Evolutionary conservation across 2,797 vertebrate species (phyloP).

Genomic region (Danio jaintianensis): DNA sequence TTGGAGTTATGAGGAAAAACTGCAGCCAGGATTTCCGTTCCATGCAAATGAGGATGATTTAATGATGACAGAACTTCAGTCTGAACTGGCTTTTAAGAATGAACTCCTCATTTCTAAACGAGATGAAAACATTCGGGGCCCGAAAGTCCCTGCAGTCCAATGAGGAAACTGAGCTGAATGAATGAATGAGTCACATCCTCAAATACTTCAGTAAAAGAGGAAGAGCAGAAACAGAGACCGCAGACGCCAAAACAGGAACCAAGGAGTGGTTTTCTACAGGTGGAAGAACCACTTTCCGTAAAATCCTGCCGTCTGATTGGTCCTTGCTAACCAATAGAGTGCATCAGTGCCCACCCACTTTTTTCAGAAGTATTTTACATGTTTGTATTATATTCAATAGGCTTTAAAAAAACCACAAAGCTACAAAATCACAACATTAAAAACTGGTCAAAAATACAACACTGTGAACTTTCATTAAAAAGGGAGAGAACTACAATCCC

Average conservation of each 20-base stretch:
- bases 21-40: neutral
- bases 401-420: too few species aligned
- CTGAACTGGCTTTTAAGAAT: neutral
- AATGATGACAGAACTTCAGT: neutral
- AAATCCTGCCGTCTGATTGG: too few species aligned
- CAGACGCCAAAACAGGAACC: slow-evolving; percentile 8
- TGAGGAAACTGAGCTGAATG: slow-evolving; percentile 2
- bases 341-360: too few species aligned
- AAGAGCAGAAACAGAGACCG: slow-evolving; percentile 1
- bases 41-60: neutral
- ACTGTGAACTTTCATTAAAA: too few species aligned
- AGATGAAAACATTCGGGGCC: neutral
- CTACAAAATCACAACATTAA: too few species aligned
- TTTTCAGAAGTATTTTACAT: too few species aligned
- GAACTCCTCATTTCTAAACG: neutral
- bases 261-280: slow-evolving; percentile 34
- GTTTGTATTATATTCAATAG: too few species aligned
- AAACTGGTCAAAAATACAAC: too few species aligned
- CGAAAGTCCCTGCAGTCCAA: slow-evolving; percentile 38
- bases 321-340: too few species aligned
- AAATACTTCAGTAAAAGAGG: slow-evolving; percentile 1
- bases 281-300: slow-evolving; percentile 47
- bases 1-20: neutral
- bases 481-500: too few species aligned
- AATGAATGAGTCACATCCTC: slow-evolving; percentile 18